These are phyloP conservation scores for Adelosebastes latens DNA, from an alignment of 2,797 vertebrate genomes.

Conservation along the genomic window DNA sequence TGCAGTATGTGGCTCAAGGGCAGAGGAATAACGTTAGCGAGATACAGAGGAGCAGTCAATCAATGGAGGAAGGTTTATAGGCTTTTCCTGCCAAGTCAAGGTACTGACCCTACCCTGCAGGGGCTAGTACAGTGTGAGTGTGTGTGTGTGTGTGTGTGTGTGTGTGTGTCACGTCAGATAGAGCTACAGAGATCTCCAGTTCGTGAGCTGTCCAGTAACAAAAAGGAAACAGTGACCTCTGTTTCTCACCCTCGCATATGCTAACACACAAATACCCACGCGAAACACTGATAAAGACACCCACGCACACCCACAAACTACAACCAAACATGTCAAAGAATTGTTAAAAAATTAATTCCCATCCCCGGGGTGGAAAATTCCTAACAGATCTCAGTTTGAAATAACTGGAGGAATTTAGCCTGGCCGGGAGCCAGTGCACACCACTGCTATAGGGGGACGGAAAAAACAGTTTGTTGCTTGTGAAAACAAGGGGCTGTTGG, in stretches of 20 bases:
- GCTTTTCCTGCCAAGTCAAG: conserved; percentile 73
- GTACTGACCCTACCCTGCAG: conserved; percentile 57
- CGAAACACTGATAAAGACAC: conserved; percentile 18
- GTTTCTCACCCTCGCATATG: conserved; percentile 21
- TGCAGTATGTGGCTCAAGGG: conserved; percentile 72
- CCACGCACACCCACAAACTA: conserved; percentile 50
- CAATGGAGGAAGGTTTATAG: conserved; percentile 73
- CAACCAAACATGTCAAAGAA: conserved; percentile 71
- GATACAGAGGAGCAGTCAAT: conserved; percentile 69
- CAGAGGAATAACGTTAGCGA: conserved; percentile 59
- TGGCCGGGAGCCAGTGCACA: conserved; percentile 77
- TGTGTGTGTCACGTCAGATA: neutral
- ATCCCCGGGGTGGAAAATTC: conserved; percentile 84
- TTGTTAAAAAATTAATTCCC: conserved; percentile 81
- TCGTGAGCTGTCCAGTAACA: conserved; percentile 20
- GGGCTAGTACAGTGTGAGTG: conserved; percentile 14
- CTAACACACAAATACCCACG: conserved; percentile 19
- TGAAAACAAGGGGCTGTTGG: conserved; percentile 76
- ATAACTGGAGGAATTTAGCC: conserved; percentile 83
- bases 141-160: conserved; percentile 2
- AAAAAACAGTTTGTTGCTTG: conserved; percentile 82
- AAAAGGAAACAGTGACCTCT: conserved; percentile 38
- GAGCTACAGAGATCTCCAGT: conserved; percentile 14
- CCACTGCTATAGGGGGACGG: conserved; percentile 72
- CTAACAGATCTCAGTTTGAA: conserved; percentile 82